Conservation (phyloP, 2,888 invertebrate genomes). For the Molanna angustata region DNA sequence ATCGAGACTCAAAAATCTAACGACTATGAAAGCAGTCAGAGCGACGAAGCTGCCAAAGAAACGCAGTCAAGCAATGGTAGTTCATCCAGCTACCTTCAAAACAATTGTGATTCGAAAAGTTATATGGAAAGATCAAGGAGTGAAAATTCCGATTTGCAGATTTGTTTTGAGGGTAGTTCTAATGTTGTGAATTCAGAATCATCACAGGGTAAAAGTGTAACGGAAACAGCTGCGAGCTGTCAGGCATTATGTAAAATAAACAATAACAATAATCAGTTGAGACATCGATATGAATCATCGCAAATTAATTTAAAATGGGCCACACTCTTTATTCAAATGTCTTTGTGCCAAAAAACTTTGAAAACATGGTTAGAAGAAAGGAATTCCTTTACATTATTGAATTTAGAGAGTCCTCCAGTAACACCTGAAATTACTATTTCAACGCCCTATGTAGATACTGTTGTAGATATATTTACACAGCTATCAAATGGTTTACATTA, state of each 20-base stretch:
- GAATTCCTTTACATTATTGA: slow-evolving; percentile 39
- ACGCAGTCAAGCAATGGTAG: slow-evolving; percentile 34
- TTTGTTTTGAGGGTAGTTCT: slow-evolving; percentile 16
- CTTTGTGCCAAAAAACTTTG: slow-evolving; percentile 72
- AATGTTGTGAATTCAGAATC: not conserved
- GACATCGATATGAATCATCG: slow-evolving; percentile 22
- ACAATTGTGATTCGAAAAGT: slow-evolving; percentile 3
- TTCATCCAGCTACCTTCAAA: slow-evolving; percentile 16
- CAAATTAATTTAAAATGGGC: slow-evolving; percentile 60
- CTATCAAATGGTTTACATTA: slow-evolving; percentile 71
- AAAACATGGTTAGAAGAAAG: slow-evolving; percentile 72
- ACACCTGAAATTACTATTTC: not conserved
- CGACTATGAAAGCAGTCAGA: slow-evolving; percentile 40
- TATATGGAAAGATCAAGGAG: slow-evolving; percentile 9
- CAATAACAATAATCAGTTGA: slow-evolving; percentile 18
- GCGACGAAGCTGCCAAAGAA: slow-evolving; percentile 40
- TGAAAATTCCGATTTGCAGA: slow-evolving; percentile 21
- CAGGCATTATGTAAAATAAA: slow-evolving; percentile 24
- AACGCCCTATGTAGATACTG: slow-evolving; percentile 26
- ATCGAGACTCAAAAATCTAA: slow-evolving; percentile 40
- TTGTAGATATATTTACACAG: slow-evolving; percentile 64
- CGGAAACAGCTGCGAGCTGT: slow-evolving; percentile 8
- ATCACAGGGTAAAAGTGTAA: not conserved
- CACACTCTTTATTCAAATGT: slow-evolving; percentile 81
- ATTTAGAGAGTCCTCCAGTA: slow-evolving; percentile 9